Evolutionary conservation across 2,888 invertebrate genomes (phyloP), one percentile per base, ranked within the genome.

Genomic region (Polymixis lichenea): DNA sequence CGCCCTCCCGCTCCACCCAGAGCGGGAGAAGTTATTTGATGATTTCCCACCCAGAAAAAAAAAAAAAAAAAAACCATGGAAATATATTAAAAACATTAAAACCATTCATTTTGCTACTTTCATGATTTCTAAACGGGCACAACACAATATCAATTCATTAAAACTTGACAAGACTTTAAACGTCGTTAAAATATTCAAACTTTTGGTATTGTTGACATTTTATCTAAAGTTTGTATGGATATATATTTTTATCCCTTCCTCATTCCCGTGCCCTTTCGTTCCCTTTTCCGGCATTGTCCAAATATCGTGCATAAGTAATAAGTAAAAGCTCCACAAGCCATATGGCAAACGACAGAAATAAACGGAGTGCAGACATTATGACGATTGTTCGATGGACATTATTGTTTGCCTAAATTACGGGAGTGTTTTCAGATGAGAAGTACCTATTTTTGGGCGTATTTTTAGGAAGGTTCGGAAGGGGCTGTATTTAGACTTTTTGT

Each of bases 271-370:
- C 4, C 32, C 15, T 11, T 25, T 38, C 49, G n/a, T 25, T 25
- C 61, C 55, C 15, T 51, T 64, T 51, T 6, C 28, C 17, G 22
- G 9, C n/a, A 75, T 78, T 78, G 78, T 78, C 58, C n/a, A 65
- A 83, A 73, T 49, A 68, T 55, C 78, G 53, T 83, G 46, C 71
- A 83, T 83, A 78, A 74, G n/a, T 83, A 77, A 86, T 72, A 56
- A 64, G 49, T 19, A 68, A 70, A 75, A 61, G n/a, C 25, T 67
- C 58, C 49, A 51, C 49, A 64, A 72, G 71, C 78, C 83, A 78
- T 83, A 65, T 83, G 83, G 61, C 61, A 46, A 7, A 73, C n/a
- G 78, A 46, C 66, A 51, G 19, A 77, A 65, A 82, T 82, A 82
- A 77, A 51, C 60, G 17, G 69, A 62, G 38, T 53, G 62, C 66